These are phyloP conservation scores for Corticium candelabrum DNA, from an alignment of 37 sponge, comb jelly and placozoan species.

Conservation along the genomic window DNA sequence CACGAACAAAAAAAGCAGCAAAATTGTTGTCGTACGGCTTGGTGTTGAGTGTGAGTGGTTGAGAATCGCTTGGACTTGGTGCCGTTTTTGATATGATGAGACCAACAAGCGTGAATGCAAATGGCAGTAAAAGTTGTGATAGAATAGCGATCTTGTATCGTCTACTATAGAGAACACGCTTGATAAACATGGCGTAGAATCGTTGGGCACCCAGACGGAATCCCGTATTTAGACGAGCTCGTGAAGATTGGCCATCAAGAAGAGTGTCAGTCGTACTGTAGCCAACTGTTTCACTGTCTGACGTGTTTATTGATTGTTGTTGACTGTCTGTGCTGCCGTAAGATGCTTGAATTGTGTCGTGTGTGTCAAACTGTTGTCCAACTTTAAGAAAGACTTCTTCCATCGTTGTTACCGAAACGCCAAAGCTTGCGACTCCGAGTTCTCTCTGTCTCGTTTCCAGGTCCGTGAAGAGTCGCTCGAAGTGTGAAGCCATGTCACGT, in stretches of 20 bases:
- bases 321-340: not conserved
- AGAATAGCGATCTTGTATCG: slow-evolving; percentile 67
- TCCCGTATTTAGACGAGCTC: slow-evolving; percentile 10
- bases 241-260: too few species aligned
- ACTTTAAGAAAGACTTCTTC: slow-evolving; percentile 95
- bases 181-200: slow-evolving; percentile 55
- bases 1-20: not conserved
- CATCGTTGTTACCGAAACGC: slow-evolving; percentile 89
- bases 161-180: slow-evolving; percentile 68
- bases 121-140: slow-evolving; percentile 71
- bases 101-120: slow-evolving; percentile 58
- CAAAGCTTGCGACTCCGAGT: slow-evolving; percentile 78
- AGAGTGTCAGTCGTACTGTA: not conserved
- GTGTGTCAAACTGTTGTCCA: slow-evolving; percentile 26
- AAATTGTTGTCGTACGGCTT: not conserved
- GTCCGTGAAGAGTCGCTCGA: slow-evolving; percentile 64
- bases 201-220: slow-evolving; percentile 17
- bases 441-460: slow-evolving; percentile 33
- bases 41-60: not conserved
- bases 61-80: not conserved
- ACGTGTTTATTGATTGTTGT: not conserved
- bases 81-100: slow-evolving; percentile 27
- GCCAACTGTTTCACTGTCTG: not conserved
- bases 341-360: not conserved
- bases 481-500: slow-evolving; percentile 29